Base-by-base conservation (phyloP, 2,888 invertebrate species). In the Hecatera dysodea region DNA sequence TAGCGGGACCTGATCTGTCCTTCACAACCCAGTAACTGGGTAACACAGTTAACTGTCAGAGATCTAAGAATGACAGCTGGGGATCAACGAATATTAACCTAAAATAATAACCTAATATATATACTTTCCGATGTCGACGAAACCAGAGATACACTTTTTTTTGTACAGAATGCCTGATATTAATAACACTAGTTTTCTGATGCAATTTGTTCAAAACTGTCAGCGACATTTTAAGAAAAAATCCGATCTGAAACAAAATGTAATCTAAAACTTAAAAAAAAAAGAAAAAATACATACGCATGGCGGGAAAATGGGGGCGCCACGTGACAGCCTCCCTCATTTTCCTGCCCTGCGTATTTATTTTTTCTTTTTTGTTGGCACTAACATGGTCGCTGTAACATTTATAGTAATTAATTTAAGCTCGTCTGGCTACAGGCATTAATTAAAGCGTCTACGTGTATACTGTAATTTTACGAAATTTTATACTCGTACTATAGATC, bases 361-460 rank as follows among this genome's bases (percentile, higher is more conserved):
- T 52, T n/a, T 56, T 39, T 50, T 52, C 0, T 36, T 60, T 62
- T 44, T 44, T 11, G 39, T 56, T 80, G 39, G 72, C 64, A n/a
- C 24, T n/a, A n/a, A 44, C 55, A 42, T n/a, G 22, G n/a, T 12
- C 12, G 36, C n/a, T 57, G 29, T 57, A 68, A 46, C 62, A 50
- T 56, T 39, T 11, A 27, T n/a, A 19, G 44, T 61, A 76, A 61
- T 71, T 44, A 46, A 33, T 70, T 72, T 62, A 8, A 46, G 60
- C 46, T 61, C 53, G 48, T 70, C 57, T 48, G 11, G 24, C 9
- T 11, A 24, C 6, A 24, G 7, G n/a, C n/a, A n/a, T n/a, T 39
- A 0, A 24, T 39, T 56, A 46, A 3, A 19, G 29, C 33, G 19
- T 5, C 33, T 48, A 27, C 36, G 39, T 39, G 39, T 1, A 12